These are phyloP conservation scores for Panthera tigris DNA, from an alignment of 2,113 vertebrate genomes.

Conservation along the genomic window DNA sequence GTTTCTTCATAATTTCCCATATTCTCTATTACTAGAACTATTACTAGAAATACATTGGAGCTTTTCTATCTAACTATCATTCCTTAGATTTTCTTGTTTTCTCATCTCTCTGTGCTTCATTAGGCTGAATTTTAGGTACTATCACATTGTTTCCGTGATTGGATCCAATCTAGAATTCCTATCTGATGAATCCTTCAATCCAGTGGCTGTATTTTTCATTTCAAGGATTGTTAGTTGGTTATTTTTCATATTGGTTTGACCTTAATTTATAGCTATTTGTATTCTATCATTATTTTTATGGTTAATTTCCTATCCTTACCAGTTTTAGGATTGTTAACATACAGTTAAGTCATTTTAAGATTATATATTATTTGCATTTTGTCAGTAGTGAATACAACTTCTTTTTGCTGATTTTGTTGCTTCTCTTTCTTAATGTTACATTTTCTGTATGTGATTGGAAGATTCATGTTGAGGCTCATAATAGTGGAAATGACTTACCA, in stretches of 20 bases:
- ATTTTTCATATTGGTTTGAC: conserved; percentile 20
- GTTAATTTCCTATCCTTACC: not conserved
- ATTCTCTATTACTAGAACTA: not conserved
- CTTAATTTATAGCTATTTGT: not conserved
- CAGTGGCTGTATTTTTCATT: not conserved
- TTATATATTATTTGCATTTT: not conserved
- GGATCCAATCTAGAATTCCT: not conserved
- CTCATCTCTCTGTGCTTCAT: not conserved
- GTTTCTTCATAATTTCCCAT: not conserved
- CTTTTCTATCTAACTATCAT: not conserved
- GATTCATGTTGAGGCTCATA: not conserved
- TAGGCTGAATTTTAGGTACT: not conserved
- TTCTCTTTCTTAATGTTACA: not conserved
- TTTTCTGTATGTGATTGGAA: not conserved
- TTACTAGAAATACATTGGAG: not conserved
- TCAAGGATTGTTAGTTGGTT: not conserved
- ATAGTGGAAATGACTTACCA: not conserved
- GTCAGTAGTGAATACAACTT: not conserved
- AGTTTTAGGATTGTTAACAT: not conserved
- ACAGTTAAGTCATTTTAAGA: conserved; percentile 31
- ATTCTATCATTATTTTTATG: not conserved
- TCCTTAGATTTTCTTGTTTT: not conserved
- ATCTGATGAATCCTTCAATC: not conserved
- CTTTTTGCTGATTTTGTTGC: not conserved
- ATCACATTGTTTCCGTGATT: not conserved